These are phyloP conservation scores for Gadopsis bispinosus DNA, from an alignment of 2,797 vertebrate genomes.

Conservation along the genomic window DNA sequence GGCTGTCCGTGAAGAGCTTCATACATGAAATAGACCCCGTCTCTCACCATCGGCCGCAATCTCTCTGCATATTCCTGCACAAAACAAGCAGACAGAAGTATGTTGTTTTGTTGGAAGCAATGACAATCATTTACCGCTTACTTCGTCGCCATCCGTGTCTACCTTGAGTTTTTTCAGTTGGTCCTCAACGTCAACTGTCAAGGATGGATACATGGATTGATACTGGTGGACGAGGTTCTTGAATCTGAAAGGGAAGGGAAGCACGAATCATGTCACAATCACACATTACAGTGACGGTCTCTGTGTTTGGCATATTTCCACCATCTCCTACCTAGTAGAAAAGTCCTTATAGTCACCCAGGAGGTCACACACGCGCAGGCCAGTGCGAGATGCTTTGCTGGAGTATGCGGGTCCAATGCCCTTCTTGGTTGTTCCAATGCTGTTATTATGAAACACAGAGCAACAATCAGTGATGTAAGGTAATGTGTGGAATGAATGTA, in stretches of 20 bases:
- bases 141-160: conserved; percentile 7
- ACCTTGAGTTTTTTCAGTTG: conserved; percentile 96
- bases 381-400: conserved; percentile 95
- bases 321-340: conserved; percentile 86
- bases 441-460: conserved; percentile 63
- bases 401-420: conserved; percentile 98
- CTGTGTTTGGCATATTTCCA: background rate
- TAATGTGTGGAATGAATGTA: background rate
- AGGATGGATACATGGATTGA: conserved; percentile 94
- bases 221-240: conserved; percentile 94
- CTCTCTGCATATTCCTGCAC: conserved; percentile 92
- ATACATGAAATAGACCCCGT: conserved; percentile 98
- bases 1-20: conserved; percentile 94
- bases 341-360: conserved; percentile 96
- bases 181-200: conserved; percentile 92
- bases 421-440: conserved; percentile 98
- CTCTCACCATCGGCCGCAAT: conserved; percentile 96
- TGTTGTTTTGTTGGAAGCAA: background rate
- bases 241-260: conserved; percentile 85
- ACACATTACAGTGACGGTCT: rapidly evolving
- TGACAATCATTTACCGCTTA: no score
- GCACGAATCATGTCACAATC: background rate
- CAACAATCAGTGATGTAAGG: conserved; percentile 2
- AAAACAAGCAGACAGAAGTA: conserved; percentile 3
- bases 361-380: conserved; percentile 96